Evolutionary conservation across 2,113 vertebrate species (phyloP), one percentile per base, ranked within the genome.

Genomic region (Periophthalmodon schlosseri): DNA sequence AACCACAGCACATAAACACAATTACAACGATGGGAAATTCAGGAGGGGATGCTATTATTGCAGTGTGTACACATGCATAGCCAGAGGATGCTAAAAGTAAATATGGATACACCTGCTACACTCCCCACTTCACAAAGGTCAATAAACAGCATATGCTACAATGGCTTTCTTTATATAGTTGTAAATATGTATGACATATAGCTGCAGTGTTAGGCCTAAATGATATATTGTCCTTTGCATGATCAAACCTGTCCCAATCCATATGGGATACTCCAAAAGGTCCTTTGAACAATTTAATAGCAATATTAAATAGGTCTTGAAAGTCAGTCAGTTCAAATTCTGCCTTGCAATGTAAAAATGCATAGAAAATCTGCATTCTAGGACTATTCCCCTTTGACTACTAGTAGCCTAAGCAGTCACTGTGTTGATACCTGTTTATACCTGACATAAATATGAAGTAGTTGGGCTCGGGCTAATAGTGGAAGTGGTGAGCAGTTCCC

Each of bases 1-100:
- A 91, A 93, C 92, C 57, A 33, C 84, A 61, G 79, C 78, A 74
- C 18, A 24, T 80, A 86, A 86, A 91, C 85, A 88, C 77, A 80
- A 86, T 72, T 67, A 84, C 83, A 86, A 79, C 68, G n/a, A 65
- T 73, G 73, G 80, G 79, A 87, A 83, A 79, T 75, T 39, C 47
- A 83, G 67, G 24, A 15, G 33, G 49, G 76, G 77, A 71, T 80
- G 78, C 74, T 81, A 74, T 85, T 82, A 74, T 83, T 71, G 57
- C 56, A 33, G 70, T 67, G 63, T 68, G 70, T 44, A 74, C 34
- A 74, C 50, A 74, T 65, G 39, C 64, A 57, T 63, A 12, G 66
- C 73, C 46, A 24, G 56, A 36, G 70, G 12, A 61, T 63, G 74
- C 77, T 79, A 78, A 82, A 78, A 81, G 64, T 76, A 56, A 69